Conservation (phyloP, 2,113 vertebrate genomes). For the Rana temporaria region DNA sequence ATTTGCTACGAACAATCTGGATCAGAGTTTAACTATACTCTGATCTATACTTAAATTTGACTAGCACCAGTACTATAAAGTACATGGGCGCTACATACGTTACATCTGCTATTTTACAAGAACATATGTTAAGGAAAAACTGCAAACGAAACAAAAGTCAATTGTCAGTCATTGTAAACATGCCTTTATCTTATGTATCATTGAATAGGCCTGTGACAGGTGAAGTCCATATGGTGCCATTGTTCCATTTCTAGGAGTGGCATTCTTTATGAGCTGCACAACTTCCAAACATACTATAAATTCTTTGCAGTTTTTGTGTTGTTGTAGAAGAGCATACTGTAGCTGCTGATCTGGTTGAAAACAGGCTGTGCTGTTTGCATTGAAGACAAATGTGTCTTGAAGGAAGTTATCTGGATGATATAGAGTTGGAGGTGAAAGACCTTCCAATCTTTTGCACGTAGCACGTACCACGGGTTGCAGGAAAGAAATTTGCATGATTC, state of each 20-base stretch:
- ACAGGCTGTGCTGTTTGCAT: neutral
- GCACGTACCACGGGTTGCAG: too few relatives aligned
- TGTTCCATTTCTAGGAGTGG: neutral
- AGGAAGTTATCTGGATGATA: neutral
- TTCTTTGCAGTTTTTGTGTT: neutral
- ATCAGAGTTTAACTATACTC: too few relatives aligned
- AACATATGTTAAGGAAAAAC: conserved; percentile 1
- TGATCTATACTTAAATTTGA: too few relatives aligned
- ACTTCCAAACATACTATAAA: neutral
- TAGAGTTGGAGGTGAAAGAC: too few relatives aligned
- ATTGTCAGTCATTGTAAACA: neutral
- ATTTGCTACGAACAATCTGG: too few relatives aligned
- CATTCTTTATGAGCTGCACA: neutral
- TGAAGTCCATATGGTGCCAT: conserved; percentile 17
- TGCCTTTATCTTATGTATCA: neutral
- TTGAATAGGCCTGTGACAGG: neutral
- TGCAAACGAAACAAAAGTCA: conserved; percentile 15
- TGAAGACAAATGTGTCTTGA: neutral
- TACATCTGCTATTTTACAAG: conserved; percentile 42
- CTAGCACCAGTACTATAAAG: too few relatives aligned
- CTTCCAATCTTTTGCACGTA: too few relatives aligned
- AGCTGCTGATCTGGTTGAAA: neutral
- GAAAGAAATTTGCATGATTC: too few relatives aligned
- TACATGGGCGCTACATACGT: too few relatives aligned
- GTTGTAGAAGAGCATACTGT: neutral